These are phyloP conservation scores for Drosophila fuyamai DNA, from an alignment of 1,140 invertebrate genomes.

Conservation along the genomic window DNA sequence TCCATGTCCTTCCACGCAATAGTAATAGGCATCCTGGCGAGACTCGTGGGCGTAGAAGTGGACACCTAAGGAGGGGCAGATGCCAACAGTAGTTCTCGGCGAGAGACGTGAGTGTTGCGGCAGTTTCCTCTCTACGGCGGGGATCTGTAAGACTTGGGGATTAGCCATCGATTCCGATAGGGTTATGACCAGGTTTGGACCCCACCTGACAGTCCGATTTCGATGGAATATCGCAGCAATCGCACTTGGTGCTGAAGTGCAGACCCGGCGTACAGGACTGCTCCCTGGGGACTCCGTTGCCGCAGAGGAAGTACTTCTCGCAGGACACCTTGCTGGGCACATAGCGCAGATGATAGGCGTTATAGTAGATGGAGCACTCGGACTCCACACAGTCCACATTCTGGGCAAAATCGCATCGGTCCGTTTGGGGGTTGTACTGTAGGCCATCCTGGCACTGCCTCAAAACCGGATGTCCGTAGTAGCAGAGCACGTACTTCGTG, in stretches of 20 bases:
- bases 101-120: conserved; percentile 21
- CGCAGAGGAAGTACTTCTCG: conserved; percentile 68
- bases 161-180: not conserved
- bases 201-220: conserved; percentile 60
- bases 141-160: conserved; percentile 32
- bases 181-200: not conserved
- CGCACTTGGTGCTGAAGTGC: conserved; percentile 62
- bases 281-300: conserved; percentile 45
- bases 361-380: conserved; percentile 59
- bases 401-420: conserved; percentile 75
- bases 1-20: conserved; percentile 66
- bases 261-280: conserved; percentile 55
- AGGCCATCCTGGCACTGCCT: conserved; percentile 66
- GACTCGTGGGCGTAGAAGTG: conserved; percentile 61
- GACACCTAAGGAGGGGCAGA: conserved; percentile 52
- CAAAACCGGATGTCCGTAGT: conserved; percentile 60
- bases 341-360: conserved; percentile 58
- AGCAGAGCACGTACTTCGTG: conserved; percentile 76
- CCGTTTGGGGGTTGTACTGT: conserved; percentile 70
- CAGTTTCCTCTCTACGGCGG: conserved; percentile 38
- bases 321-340: conserved; percentile 68
- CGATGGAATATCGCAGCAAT: conserved; percentile 67
- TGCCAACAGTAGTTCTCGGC: conserved; percentile 35
- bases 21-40: conserved; percentile 66
- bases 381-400: conserved; percentile 78